These are phyloP conservation scores for Dysmachus trigonus DNA, from an alignment of 2,888 invertebrate species.

Conservation along the genomic window DNA sequence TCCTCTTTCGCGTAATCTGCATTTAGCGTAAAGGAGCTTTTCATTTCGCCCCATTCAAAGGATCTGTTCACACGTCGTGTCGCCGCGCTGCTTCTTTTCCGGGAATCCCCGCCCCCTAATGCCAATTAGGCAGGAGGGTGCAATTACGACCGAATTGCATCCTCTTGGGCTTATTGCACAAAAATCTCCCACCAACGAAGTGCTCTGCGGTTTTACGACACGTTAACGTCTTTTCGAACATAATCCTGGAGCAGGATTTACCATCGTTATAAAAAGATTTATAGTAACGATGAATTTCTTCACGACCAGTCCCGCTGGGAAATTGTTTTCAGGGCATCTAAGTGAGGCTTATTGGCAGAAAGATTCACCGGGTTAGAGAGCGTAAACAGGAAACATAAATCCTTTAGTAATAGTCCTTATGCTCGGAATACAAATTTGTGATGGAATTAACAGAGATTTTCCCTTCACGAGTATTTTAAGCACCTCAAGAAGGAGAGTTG, in stretches of 20 bases:
- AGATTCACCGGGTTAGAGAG: neutral
- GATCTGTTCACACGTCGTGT: conserved; percentile 12
- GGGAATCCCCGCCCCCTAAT: neutral
- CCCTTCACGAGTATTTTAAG: neutral
- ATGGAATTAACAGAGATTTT: neutral
- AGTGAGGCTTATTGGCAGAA: neutral
- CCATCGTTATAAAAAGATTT: neutral
- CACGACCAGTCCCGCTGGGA: neutral
- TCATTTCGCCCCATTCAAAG: conserved; percentile 15
- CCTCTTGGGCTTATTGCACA: neutral
- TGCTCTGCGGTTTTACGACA: neutral
- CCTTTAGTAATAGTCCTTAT: neutral
- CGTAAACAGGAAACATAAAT: neutral
- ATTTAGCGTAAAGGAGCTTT: conserved; percentile 16
- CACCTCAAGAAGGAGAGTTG: neutral
- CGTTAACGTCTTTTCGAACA: neutral
- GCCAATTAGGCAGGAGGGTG: neutral
- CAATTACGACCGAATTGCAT: neutral
- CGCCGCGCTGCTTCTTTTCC: neutral
- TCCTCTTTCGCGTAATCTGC: conserved; percentile 27
- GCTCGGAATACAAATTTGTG: neutral
- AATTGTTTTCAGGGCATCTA: neutral
- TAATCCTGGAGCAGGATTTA: neutral
- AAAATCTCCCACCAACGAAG: neutral
- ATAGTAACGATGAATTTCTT: neutral